A percentile compares a stretch with the other conserved stretches of the same genome.
These are phyloP conservation scores for Danionella dracula DNA, from an alignment of 2,797 vertebrate species.

Conservation along the genomic window DNA sequence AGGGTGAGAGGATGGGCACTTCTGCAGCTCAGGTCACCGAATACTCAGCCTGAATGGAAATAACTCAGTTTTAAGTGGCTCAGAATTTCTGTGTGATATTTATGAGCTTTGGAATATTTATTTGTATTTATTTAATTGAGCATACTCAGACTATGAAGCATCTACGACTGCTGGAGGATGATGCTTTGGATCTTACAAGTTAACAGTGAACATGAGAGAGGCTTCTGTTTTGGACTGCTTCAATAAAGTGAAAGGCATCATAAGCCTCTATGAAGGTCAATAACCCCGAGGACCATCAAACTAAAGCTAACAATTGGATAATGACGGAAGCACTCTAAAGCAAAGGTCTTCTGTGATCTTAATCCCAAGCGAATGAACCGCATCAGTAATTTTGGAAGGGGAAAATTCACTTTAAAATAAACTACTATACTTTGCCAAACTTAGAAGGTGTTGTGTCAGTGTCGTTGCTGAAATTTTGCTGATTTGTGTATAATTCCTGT, in stretches of 20 bases:
- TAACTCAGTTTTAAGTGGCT: constrained; percentile 37
- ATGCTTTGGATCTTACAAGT: neutral
- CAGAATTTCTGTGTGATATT: constrained; percentile 45
- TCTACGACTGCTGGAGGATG: neutral
- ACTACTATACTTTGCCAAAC: too few species aligned
- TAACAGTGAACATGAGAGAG: neutral
- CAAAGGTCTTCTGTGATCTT: too few species aligned
- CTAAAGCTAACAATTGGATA: neutral
- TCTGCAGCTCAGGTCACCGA: constrained; percentile 39
- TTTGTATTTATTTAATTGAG: constrained; percentile 7
- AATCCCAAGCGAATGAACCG: too few species aligned
- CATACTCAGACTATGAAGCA: neutral
- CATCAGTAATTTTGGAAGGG: too few species aligned
- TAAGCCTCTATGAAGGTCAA: neutral
- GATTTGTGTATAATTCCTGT: too few species aligned
- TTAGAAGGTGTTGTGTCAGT: too few species aligned
- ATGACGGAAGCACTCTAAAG: neutral
- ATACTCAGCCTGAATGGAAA: constrained; percentile 55
- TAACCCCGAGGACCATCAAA: neutral
- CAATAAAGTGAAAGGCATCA: neutral
- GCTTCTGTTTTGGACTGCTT: neutral
- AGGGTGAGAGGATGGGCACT: constrained; percentile 44
- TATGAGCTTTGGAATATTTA: constrained; percentile 3
- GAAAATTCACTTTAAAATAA: too few species aligned
- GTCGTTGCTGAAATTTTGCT: too few species aligned